Evolutionary conservation across 2,797 vertebrate genomes (phyloP), one percentile per base, ranked within the genome.

Genomic region (Lepilemur ruficaudatus): DNA sequence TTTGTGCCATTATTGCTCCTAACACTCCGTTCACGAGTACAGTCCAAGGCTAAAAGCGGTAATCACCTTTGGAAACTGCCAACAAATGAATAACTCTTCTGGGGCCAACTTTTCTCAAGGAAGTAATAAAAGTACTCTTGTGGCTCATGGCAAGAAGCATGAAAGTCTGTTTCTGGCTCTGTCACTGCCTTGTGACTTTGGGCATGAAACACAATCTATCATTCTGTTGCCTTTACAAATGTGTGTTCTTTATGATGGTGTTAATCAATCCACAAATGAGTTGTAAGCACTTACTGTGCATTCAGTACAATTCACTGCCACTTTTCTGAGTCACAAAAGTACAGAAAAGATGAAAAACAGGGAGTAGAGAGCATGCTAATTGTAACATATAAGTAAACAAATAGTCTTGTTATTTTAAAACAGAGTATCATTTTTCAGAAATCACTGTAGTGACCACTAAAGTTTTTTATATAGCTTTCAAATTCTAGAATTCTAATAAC

Each of bases 71-170:
- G 84, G 89, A 96, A 96, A 97, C 82, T 97, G 96, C 91, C 91
- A 94, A 65, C 91, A 96, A 84, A 92, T 41, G 85, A 96, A 97
- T 94, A 76, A 79, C 81, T 93, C 67, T 82, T 48, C 67, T 57
- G 90, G 52, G 92, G 91, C 94, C 94, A 95, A 70, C 76, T 97
- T 94, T 95, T 87, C 93, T 96, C 76, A 82, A 97, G 96, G 97
- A 97, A 97, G 94, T 95, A 94, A 96, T 97, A 96, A 96, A 97
- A 86, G 89, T 82, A 61, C 80, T 80, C 94, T 87, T 35, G 80
- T 90, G 91, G 95, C 89, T 61, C 69, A 83, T 81, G 94, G 83
- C 89, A 91, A 55, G 14, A 28, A 20, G 35, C 89, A n/a, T 15
- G 22, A 81, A 72, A 23, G 65, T 67, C 91, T 80, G 69, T 63